phyloP scores from a whole-genome alignment of 2,797 vertebrate species.

The Peromyscus aztecus region DNA sequence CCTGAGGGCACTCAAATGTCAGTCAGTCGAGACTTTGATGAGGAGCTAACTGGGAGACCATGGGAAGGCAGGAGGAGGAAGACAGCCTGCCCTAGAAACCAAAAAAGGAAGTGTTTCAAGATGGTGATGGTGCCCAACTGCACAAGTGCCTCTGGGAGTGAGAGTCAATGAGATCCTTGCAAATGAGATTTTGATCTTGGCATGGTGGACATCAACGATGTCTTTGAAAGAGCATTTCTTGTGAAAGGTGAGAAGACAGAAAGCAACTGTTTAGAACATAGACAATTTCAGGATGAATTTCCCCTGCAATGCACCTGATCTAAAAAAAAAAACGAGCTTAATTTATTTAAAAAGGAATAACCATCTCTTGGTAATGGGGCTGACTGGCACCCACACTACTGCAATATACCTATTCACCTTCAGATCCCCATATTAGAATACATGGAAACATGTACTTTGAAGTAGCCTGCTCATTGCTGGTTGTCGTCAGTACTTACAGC shows the following conservation, averaged over 20 bases:
- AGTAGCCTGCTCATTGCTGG: not conserved
- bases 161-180: not conserved
- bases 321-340: not conserved
- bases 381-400: not conserved
- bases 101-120: constrained; percentile 27
- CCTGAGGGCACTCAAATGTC: not conserved
- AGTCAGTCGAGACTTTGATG: not conserved
- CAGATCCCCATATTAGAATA: not conserved
- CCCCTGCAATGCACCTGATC: not conserved
- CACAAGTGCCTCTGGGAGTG: not conserved
- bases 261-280: not conserved
- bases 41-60: not conserved
- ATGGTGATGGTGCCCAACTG: not conserved
- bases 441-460: not conserved
- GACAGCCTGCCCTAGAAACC: not conserved
- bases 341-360: not conserved
- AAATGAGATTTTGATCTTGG: constrained; percentile 41
- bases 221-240: not conserved
- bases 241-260: not conserved
- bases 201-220: not conserved
- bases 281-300: not conserved
- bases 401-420: not conserved
- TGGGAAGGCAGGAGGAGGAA: not conserved
- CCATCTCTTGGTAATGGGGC: not conserved
- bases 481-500: not conserved